Evolutionary conservation across 2,113 vertebrate species (phyloP), one percentile per base, ranked within the genome.

Genomic region (Platycercus adscitus): DNA sequence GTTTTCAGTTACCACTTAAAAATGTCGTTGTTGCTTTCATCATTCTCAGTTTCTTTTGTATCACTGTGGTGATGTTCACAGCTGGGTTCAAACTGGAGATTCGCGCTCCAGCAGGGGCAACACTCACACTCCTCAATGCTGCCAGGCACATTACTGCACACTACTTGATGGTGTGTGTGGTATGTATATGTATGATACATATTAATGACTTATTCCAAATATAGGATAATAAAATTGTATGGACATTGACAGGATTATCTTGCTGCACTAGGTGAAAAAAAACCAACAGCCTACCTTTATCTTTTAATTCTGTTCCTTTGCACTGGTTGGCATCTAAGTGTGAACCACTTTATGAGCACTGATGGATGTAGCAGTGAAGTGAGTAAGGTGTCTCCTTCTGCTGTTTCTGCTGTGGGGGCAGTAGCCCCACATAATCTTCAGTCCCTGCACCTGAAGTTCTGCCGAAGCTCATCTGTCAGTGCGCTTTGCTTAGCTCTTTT

Each of bases 361-460:
- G 17, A 35, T 0, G 20, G 82, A 49, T 0, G 0, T 18, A 53
- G 58, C 63, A 49, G 33, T 12, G 24, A 26, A 52, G 15, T n/a
- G 58, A 65, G 6, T 17, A 24, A 66, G 31, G 25, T 35, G 11
- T 26, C 13, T 56, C 46, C 65, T 69, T 52, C 49, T 52, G 60
- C 65, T 61, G 12, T 49, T 64, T 61, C 50, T 60, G 18, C 49
- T 50, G 1, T 11, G 50, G 43, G 20, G 47, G 52, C 77, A 84
- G 55, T 24, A 84, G 26, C 69, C 68, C 17, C 26, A 41, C 1
- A 0, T 8, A 26, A 9, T 20, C 64, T 64, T 86, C 64, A 78
- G 29, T 64, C 39, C 23, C 60, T 41, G 71, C 66, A 49, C 19
- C 39, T 41, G 46, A 80, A 86, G 31, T 41, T 95, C 71, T 72